phyloP scores from a whole-genome alignment of 2,888 invertebrate species.

The Luperina nickerlii region DNA sequence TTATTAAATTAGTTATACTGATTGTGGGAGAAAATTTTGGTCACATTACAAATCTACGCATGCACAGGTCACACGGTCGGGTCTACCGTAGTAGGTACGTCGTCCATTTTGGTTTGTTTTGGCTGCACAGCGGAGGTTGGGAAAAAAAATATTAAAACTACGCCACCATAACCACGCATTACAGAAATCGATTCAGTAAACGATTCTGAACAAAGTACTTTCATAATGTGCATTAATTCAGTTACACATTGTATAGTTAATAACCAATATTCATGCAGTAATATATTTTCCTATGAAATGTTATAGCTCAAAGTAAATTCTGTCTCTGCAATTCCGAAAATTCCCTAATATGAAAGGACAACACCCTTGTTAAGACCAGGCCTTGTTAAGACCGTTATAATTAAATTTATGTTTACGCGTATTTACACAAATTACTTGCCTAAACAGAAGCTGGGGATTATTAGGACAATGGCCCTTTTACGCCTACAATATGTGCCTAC shows the following conservation, averaged over 20 bases:
- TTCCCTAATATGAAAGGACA: conserved; percentile 11
- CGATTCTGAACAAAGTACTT: background rate
- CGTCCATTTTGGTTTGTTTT: background rate
- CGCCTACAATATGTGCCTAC: background rate
- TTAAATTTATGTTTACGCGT: conserved; percentile 30
- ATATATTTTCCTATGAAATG: background rate
- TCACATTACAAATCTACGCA: background rate
- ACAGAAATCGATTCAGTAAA: background rate
- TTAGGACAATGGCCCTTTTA: conserved; percentile 23
- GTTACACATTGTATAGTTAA: background rate
- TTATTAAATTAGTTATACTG: background rate
- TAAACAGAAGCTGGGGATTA: conserved; percentile 14
- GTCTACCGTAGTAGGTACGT: background rate
- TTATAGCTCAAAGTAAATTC: background rate
- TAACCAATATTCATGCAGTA: background rate
- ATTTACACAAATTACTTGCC: conserved; percentile 18
- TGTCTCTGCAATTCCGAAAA: conserved; percentile 1
- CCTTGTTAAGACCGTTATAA: conserved; percentile 6
- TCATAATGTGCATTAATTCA: too few species aligned
- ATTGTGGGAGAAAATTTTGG: background rate
- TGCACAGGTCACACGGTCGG: background rate
- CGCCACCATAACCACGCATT: too few species aligned
- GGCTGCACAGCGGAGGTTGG: background rate
- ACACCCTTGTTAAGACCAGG: background rate
- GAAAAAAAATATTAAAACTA: too few species aligned